phyloP scores from a whole-genome alignment of 2,888 invertebrate genomes.

The Leptinotarsa tumamoca region DNA sequence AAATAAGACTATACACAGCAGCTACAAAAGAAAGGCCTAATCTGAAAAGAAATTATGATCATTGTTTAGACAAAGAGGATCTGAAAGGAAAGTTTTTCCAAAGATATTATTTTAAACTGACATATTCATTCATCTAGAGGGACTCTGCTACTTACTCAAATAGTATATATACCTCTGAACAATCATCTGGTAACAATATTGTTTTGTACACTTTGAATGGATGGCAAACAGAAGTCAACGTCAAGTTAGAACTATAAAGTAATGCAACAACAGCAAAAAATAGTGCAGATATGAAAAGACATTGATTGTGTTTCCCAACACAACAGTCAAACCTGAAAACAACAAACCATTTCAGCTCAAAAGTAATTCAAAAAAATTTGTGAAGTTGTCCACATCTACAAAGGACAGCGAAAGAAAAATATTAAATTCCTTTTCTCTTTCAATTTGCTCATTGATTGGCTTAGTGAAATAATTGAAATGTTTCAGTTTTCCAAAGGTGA shows the following conservation, averaged over 20 bases:
- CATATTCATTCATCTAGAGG: not conserved
- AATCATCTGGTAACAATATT: slow-evolving; percentile 85
- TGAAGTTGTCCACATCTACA: too few species aligned
- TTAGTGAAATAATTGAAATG: too few species aligned
- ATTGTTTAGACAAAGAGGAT: slow-evolving; percentile 1
- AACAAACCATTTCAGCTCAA: slow-evolving; percentile 29
- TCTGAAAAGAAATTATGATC: slow-evolving; percentile 49
- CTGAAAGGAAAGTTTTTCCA: not conserved
- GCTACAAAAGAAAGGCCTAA: slow-evolving; percentile 59
- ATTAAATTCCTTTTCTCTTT: too few species aligned
- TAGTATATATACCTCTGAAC: slow-evolving; percentile 85
- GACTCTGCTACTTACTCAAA: slow-evolving; percentile 73
- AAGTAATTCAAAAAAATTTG: not conserved
- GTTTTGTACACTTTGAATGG: slow-evolving; percentile 77
- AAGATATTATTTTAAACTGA: not conserved
- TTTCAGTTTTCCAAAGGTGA: too few species aligned
- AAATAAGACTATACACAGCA: slow-evolving; percentile 57
- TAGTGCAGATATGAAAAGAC: slow-evolving; percentile 79
- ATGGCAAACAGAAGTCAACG: slow-evolving; percentile 88
- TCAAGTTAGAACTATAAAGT: slow-evolving; percentile 82
- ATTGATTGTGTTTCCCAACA: slow-evolving; percentile 82
- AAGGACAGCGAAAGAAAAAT: too few species aligned
- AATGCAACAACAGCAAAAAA: slow-evolving; percentile 76
- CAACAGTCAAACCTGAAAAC: slow-evolving; percentile 83
- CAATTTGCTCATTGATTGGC: too few species aligned